phyloP scores from a whole-genome alignment of 1,140 invertebrate species.

The Epicauta chinensis region DNA sequence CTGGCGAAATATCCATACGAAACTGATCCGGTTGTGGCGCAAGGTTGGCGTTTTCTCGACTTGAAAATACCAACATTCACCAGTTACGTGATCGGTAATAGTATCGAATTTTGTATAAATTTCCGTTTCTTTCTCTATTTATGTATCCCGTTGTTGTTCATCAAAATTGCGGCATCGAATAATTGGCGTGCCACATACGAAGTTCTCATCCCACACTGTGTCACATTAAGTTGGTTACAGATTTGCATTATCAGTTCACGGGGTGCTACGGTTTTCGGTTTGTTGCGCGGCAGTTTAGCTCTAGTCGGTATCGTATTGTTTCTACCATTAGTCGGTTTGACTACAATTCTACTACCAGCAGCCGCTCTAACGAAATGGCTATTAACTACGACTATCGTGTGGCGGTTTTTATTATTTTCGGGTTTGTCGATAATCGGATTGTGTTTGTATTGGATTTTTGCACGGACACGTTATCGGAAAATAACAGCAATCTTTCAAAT shows the following conservation, averaged over 20 bases:
- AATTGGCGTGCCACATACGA: conserved; percentile 73
- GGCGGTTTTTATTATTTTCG: conserved; percentile 51
- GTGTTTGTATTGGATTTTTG: conserved; percentile 57
- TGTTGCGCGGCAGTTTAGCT: conserved; percentile 68
- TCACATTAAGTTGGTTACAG: conserved; percentile 81
- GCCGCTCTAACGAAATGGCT: conserved; percentile 65
- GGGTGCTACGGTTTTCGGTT: conserved; percentile 71
- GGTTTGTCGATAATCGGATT: conserved; percentile 51
- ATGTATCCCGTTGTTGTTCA: conserved; percentile 64
- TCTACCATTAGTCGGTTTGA: conserved; percentile 67
- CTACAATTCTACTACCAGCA: conserved; percentile 64
- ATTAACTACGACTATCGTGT: conserved; percentile 55
- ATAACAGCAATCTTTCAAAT: conserved; percentile 57
- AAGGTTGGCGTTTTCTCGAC: conserved; percentile 72
- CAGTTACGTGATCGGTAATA: conserved; percentile 70
- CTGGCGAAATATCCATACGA: conserved; percentile 80
- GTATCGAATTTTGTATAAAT: conserved; percentile 79
- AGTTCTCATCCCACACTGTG: conserved; percentile 74
- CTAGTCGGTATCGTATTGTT: conserved; percentile 71
- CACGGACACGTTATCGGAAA: conserved; percentile 46
- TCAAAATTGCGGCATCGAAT: conserved; percentile 63
- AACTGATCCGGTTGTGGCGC: conserved; percentile 69
- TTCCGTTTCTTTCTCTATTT: conserved; percentile 68
- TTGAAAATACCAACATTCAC: conserved; percentile 73
- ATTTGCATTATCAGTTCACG: conserved; percentile 73